phyloP scores from a whole-genome alignment of 2,797 vertebrate genomes.

The Sebastes kiyomatsui region DNA sequence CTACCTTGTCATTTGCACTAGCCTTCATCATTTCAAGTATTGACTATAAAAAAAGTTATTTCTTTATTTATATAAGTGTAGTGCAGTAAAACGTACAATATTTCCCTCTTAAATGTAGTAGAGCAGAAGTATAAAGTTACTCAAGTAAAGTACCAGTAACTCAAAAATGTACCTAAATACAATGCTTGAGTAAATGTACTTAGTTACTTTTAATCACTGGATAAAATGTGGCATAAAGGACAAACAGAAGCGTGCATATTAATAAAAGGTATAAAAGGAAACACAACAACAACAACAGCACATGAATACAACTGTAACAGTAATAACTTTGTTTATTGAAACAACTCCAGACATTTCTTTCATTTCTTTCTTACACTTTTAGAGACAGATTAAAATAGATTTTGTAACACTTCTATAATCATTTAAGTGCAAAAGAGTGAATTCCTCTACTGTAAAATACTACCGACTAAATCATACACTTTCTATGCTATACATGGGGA shows the following conservation, averaged over 20 bases:
- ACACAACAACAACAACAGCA: not conserved
- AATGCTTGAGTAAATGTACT: not conserved
- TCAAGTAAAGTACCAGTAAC: too few relatives aligned
- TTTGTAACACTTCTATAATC: conserved; percentile 54
- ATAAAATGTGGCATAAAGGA: not conserved
- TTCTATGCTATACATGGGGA: conserved; percentile 54
- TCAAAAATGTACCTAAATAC: not conserved
- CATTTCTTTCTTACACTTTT: conserved; percentile 30
- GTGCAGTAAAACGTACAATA: too few relatives aligned
- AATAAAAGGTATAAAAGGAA: not conserved
- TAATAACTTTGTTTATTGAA: conserved; percentile 64
- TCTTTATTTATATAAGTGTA: too few relatives aligned
- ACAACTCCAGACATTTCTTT: conserved; percentile 33
- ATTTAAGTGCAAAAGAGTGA: conserved; percentile 68
- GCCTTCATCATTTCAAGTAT: too few relatives aligned
- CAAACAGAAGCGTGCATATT: not conserved
- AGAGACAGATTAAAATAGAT: conserved; percentile 58
- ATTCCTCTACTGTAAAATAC: conserved; percentile 58
- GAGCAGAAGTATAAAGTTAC: not conserved
- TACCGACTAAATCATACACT: conserved; percentile 25
- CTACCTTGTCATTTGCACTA: too few relatives aligned
- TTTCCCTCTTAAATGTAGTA: too few relatives aligned
- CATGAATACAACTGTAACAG: not conserved
- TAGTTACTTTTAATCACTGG: not conserved
- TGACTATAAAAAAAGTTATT: too few relatives aligned